phyloP scores from a whole-genome alignment of 2,113 vertebrate species.

The Vidua chalybeata region DNA sequence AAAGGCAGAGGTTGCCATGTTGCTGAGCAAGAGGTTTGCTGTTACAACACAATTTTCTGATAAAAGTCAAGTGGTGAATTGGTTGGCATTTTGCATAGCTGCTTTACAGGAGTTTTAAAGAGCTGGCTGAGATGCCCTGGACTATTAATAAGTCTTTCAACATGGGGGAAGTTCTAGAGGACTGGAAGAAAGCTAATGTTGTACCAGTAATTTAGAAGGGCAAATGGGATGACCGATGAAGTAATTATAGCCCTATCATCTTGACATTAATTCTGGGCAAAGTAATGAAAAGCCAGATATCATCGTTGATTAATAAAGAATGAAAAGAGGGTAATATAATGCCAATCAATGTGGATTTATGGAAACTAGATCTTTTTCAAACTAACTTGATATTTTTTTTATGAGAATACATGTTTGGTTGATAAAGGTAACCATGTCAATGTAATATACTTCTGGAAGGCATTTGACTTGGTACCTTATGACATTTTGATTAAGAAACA shows the following conservation, averaged over 20 bases:
- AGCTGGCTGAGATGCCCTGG: not conserved
- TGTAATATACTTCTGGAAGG: constrained; percentile 67
- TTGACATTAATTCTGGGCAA: constrained; percentile 69
- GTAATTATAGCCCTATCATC: constrained; percentile 69
- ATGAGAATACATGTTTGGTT: constrained; percentile 66
- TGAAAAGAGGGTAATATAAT: constrained; percentile 69
- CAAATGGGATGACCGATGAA: constrained; percentile 71
- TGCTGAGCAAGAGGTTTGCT: not conserved
- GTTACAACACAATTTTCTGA: not conserved
- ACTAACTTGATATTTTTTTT: constrained; percentile 71
- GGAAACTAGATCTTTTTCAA: constrained; percentile 69
- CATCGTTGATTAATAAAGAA: constrained; percentile 71
- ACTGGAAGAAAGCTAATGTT: constrained; percentile 60
- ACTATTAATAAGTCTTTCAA: constrained; percentile 54
- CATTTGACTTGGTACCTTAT: constrained; percentile 69
- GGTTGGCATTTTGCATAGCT: not conserved
- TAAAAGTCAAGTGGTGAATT: not conserved
- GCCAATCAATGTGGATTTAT: constrained; percentile 71
- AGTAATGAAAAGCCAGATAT: constrained; percentile 70
- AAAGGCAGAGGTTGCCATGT: not conserved
- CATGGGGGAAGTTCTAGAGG: constrained; percentile 32
- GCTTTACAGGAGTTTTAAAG: constrained; percentile 11
- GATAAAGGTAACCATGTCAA: constrained; percentile 68
- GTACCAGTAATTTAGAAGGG: constrained; percentile 70
- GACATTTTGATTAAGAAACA: constrained; percentile 72